These are phyloP conservation scores for Bucco capensis DNA, from an alignment of 2,113 vertebrate genomes.

Conservation along the genomic window DNA sequence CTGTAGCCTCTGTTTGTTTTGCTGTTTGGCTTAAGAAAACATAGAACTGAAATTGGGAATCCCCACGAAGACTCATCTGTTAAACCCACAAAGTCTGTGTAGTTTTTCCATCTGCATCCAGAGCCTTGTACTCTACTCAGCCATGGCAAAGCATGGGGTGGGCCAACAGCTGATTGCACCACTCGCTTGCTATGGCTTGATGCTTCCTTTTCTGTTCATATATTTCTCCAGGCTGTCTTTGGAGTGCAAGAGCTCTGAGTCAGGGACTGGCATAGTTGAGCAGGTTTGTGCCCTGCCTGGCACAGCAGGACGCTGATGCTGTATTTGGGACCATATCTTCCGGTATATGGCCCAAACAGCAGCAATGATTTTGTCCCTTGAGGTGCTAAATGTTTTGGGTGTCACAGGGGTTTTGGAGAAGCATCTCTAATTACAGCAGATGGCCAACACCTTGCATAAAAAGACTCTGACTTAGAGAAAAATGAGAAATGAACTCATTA, in stretches of 20 bases:
- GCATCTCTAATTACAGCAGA: not conserved
- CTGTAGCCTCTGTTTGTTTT: not conserved
- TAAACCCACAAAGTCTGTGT: not conserved
- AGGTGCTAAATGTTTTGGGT: not conserved
- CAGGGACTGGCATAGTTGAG: not conserved
- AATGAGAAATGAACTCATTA: not conserved
- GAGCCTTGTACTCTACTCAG: not conserved
- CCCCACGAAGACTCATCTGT: not conserved
- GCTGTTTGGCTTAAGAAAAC: not conserved
- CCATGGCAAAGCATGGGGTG: not conserved
- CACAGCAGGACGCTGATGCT: not conserved
- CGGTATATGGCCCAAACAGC: not conserved
- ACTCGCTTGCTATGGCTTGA: fast-evolving
- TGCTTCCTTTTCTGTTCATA: not conserved
- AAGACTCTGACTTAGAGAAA: not conserved
- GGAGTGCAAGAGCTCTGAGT: not conserved
- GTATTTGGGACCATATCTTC: not conserved
- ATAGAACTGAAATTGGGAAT: not conserved
- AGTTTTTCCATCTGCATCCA: not conserved
- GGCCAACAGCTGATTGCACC: not conserved
- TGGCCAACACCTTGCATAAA: not conserved
- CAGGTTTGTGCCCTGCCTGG: not conserved
- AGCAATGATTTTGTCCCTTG: not conserved
- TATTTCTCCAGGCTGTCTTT: not conserved
- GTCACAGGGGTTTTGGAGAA: not conserved